Percentiles rank a stretch among this genome's conserved stretches.
phyloP scores from a whole-genome alignment of 2,113 vertebrate genomes.

The Oreotragus oreotragus region DNA sequence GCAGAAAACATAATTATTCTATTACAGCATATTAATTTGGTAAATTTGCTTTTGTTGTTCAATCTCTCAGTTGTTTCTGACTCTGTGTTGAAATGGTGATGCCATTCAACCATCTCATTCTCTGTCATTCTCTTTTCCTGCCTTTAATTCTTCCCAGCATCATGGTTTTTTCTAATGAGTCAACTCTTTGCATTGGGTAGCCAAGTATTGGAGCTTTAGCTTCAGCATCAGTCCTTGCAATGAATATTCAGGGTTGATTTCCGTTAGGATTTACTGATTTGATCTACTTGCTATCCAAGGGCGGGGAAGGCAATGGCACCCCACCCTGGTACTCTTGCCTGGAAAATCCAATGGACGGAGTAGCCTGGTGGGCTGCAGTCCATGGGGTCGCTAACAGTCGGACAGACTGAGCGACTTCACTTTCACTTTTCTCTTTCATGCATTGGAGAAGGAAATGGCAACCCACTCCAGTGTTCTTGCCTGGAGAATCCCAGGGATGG shows the following conservation, averaged over 20 bases:
- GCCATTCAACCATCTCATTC: neutral
- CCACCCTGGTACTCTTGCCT: too few relatives aligned
- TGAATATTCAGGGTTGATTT: neutral
- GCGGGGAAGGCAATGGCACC: too few relatives aligned
- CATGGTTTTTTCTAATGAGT: neutral
- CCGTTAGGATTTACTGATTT: neutral
- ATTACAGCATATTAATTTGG: neutral
- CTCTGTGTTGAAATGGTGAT: neutral
- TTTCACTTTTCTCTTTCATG: too few relatives aligned
- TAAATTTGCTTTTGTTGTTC: neutral
- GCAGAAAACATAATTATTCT: neutral
- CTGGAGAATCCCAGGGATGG: too few relatives aligned
- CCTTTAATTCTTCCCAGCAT: neutral
- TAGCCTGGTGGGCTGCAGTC: too few relatives aligned
- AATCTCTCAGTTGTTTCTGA: neutral
- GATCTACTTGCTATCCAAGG: neutral
- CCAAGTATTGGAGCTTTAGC: neutral
- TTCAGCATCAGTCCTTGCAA: neutral
- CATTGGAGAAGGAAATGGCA: too few relatives aligned
- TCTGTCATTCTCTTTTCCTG: neutral
- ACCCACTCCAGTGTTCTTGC: too few relatives aligned
- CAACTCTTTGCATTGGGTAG: neutral
- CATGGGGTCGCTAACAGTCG: too few relatives aligned
- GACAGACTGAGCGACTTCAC: too few relatives aligned
- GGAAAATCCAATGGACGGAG: too few relatives aligned